phyloP scores from a whole-genome alignment of 2,888 invertebrate species.

The Sturmia bella region DNA sequence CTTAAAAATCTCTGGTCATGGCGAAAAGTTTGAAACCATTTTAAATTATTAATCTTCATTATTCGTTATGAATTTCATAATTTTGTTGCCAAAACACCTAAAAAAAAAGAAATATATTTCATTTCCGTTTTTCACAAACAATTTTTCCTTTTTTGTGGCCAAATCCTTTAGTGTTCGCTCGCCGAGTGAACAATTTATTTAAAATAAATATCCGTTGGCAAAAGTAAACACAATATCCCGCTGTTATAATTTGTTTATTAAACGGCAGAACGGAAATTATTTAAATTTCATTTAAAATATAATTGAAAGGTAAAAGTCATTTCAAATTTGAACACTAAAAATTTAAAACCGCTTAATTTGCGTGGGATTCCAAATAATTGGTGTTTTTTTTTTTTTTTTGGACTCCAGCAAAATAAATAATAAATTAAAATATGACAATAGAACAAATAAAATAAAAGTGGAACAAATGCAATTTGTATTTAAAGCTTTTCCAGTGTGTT shows the following conservation, averaged over 20 bases:
- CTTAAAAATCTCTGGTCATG: no score
- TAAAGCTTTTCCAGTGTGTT: not conserved
- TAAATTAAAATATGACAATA: slow-evolving; percentile 22
- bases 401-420: not conserved
- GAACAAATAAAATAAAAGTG: slow-evolving; percentile 33
- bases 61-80: no score
- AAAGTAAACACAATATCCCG: slow-evolving; percentile 6
- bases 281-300: slow-evolving; percentile 46
- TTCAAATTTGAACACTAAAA: not conserved
- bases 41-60: no score
- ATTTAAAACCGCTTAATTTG: slow-evolving; percentile 15
- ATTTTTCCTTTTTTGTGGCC: not conserved
- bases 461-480: not conserved
- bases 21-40: no score
- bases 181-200: slow-evolving; percentile 9
- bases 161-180: slow-evolving; percentile 7
- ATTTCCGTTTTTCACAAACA: slow-evolving; percentile 1
- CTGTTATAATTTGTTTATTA: slow-evolving; percentile 42
- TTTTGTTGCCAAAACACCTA: no score
- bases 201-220: not conserved
- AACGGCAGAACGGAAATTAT: slow-evolving; percentile 51
- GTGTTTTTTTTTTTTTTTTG: no score
- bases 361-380: not conserved
- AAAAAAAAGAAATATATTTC: not conserved
- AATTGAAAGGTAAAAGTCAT: slow-evolving; percentile 38